Evolutionary conservation across 2,888 invertebrate species (phyloP), one percentile per base, ranked within the genome.

Genomic region (Doris montereyensis): DNA sequence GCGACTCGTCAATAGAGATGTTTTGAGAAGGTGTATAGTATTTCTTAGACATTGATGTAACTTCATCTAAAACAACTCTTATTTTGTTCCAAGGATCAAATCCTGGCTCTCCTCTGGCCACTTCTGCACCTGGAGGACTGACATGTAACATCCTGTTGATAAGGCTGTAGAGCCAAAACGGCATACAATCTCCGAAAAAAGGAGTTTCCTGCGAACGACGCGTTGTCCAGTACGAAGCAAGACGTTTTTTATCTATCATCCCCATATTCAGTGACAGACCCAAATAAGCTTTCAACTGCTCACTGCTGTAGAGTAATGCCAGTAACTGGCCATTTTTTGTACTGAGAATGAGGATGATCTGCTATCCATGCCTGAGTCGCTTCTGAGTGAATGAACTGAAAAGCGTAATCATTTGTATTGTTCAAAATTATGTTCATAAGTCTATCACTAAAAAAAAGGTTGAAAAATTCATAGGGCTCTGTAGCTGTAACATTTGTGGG

Each of bases 141-240:
- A 77, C 10, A 24, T 77, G 77, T 21, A 77, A 26, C 77, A 77
- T 77, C 4, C 77, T 2, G 3, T 21, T 58, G 1, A 77, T 32
- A 13, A 77, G 21, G 26, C 52, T 28, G 62, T 58, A 77, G 21
- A 32, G 13, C 8, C 35, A 10, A 24, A 17, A 58, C 4, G 71
- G 24, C 77, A 71, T 77, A 24, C 21, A 8, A 2, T 13, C 4
- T 1, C 24, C 13, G 35, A 77, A 77, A 26, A 70, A 77, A 10
- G 77, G 77, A 26, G 24, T 30, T 2, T 67, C n/a, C 24, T 41
- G 24, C 10, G 67, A 65, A 8, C 2, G 1, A n/a, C n/a, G 17
- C 30, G 57, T 30, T 17, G 68, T 26, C 70, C 76, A 70, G 57
- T 58, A 77, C 52, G 17, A 17, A 17, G 5, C 17, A 17, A 41